These are phyloP conservation scores for Argyresthia albistria DNA, from an alignment of 2,888 invertebrate species.

Conservation along the genomic window DNA sequence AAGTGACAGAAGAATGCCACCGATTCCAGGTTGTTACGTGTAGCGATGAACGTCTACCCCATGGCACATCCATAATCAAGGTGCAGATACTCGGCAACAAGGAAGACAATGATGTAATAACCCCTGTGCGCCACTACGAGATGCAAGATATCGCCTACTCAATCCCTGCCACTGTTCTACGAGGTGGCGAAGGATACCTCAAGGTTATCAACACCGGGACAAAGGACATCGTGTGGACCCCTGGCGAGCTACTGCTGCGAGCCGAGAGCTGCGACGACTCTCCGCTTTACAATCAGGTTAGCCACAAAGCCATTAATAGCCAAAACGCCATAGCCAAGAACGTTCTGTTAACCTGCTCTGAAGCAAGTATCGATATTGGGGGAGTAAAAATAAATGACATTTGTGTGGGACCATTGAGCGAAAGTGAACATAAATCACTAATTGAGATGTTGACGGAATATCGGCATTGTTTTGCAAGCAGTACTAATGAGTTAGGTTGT, in stretches of 20 bases:
- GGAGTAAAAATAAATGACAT: background rate
- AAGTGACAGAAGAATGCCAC: background rate
- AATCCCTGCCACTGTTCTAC: background rate
- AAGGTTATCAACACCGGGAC: constrained; percentile 2
- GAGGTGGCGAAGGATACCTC: constrained; percentile 1
- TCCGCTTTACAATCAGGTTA: background rate
- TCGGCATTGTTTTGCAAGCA: background rate
- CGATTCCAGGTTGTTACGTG: background rate
- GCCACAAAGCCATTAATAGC: background rate
- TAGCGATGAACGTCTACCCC: background rate
- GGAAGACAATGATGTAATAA: background rate
- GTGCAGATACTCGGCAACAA: background rate
- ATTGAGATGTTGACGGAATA: background rate
- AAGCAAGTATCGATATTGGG: background rate
- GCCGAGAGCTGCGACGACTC: background rate
- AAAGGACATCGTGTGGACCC: background rate
- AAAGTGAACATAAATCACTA: background rate
- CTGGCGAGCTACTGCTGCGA: constrained; percentile 1
- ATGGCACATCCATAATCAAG: background rate
- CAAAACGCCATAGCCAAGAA: background rate
- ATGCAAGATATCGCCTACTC: constrained; percentile 1
- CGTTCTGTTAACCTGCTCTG: no score
- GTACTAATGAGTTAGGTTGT: background rate
- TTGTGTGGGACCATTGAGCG: background rate
- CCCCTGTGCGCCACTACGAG: constrained; percentile 1